These are phyloP conservation scores for Bujurquina vittata DNA, from an alignment of 2,113 vertebrate genomes.

Conservation along the genomic window DNA sequence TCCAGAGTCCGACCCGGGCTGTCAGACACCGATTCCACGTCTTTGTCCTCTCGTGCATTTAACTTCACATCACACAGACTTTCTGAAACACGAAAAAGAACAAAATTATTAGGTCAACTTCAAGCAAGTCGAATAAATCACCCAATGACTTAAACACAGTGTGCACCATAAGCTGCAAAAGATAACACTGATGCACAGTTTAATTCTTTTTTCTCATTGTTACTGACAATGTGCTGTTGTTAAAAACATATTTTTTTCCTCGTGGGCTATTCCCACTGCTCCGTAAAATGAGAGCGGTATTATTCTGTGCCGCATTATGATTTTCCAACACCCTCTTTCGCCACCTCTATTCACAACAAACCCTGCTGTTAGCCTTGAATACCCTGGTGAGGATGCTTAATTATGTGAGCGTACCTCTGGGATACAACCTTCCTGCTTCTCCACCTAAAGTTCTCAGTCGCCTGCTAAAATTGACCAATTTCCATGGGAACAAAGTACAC, in stretches of 20 bases:
- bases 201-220: constrained; percentile 25
- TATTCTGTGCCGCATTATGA: constrained; percentile 73
- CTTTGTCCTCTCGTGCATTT: constrained; percentile 87
- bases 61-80: constrained; percentile 87
- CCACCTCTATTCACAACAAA: constrained; percentile 82
- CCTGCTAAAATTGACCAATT: constrained; percentile 85
- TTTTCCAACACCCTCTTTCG: constrained; percentile 77
- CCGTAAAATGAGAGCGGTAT: constrained; percentile 60
- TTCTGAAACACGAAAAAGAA: constrained; percentile 66
- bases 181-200: constrained; percentile 26
- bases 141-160: background rate
- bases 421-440: constrained; percentile 77
- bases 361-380: constrained; percentile 82
- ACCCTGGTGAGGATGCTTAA: constrained; percentile 81
- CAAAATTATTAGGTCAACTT: constrained; percentile 34
- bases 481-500: constrained; percentile 87
- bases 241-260: constrained; percentile 38
- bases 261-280: constrained; percentile 41
- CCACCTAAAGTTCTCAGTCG: constrained; percentile 82
- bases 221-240: constrained; percentile 22
- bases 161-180: background rate
- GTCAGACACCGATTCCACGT: constrained; percentile 81
- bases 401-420: constrained; percentile 82
- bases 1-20: constrained; percentile 83
- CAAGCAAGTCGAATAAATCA: background rate